Evolutionary conservation across 2,797 vertebrate species (phyloP).

Genomic region (Muraenolepis orangiensis): DNA sequence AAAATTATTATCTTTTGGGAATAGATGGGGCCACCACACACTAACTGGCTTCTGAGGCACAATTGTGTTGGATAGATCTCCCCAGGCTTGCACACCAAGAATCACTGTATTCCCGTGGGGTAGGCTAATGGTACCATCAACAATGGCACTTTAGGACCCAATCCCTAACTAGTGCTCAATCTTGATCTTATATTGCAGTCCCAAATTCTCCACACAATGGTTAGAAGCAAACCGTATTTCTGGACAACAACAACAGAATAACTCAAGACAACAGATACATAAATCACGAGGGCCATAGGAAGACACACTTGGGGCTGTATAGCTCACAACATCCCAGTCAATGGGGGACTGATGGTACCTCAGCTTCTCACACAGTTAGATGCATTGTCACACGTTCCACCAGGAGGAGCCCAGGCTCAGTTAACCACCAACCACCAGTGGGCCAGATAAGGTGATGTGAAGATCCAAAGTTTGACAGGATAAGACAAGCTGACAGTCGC

Average conservation of each 20-base stretch:
- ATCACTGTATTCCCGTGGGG: no score
- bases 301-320: not conserved
- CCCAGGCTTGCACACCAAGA: not conserved
- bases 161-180: not conserved
- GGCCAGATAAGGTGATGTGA: constrained; percentile 17
- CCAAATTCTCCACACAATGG: not conserved
- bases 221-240: not conserved
- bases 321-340: not conserved
- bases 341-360: not conserved
- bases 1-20: not conserved
- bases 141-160: not conserved
- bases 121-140: no score
- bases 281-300: not conserved
- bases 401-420: not conserved
- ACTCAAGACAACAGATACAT: not conserved
- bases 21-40: not conserved
- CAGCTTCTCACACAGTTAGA: not conserved
- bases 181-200: not conserved
- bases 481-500: constrained; percentile 41
- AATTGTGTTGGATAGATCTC: not conserved
- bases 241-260: not conserved
- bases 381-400: not conserved
- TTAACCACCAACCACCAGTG: no score
- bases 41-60: not conserved
- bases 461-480: constrained; percentile 32